Conservation (phyloP, 2,888 invertebrate species). For the Eustalomyia histrio region DNA sequence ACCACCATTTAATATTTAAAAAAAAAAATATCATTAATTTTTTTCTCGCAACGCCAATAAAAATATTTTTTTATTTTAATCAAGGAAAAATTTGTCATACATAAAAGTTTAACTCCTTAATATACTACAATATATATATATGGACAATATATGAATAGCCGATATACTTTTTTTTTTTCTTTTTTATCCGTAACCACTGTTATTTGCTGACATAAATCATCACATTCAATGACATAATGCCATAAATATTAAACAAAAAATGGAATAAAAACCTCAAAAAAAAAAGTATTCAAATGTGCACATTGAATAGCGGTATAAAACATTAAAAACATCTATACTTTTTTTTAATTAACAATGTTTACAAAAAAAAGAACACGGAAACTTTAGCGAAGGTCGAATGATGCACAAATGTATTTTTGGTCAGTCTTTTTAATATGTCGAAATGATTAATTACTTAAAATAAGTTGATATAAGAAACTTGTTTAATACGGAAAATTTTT, state of each 20-base stretch:
- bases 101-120: no score
- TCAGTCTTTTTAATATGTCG: neutral
- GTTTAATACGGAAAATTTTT: no score
- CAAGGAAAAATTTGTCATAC: no score
- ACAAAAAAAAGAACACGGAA: neutral
- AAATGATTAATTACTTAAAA: neutral
- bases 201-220: constrained; percentile 41
- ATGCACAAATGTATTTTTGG: neutral
- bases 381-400: neutral
- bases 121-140: no score
- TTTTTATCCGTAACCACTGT: constrained; percentile 15
- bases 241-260: constrained; percentile 12
- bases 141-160: neutral
- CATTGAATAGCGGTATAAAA: neutral
- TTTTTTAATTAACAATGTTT: neutral
- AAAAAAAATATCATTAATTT: no score
- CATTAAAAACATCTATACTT: neutral
- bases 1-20: no score
- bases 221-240: constrained; percentile 34
- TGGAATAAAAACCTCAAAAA: neutral
- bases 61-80: no score
- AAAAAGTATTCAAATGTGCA: neutral
- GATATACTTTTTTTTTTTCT: neutral
- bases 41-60: no score
- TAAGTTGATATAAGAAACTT: no score